Conservation (phyloP, 2,113 vertebrate species). For the Gila orcuttii region DNA sequence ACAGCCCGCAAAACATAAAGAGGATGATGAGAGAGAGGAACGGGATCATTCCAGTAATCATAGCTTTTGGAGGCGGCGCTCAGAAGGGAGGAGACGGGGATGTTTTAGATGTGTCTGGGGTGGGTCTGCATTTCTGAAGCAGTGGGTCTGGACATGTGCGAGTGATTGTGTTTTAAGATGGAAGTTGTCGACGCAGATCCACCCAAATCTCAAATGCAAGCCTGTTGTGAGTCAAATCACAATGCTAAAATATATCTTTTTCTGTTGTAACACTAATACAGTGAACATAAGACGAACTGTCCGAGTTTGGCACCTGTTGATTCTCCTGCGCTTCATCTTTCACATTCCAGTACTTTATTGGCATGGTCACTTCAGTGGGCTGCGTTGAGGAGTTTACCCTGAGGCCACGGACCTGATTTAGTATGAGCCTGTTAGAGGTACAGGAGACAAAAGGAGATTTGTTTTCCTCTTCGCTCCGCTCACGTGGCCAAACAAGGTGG, state of each 20-base stretch:
- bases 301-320: constrained; percentile 23
- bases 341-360: constrained; percentile 11
- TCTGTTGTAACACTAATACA: background rate
- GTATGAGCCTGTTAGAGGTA: constrained; percentile 39
- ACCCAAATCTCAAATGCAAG: background rate
- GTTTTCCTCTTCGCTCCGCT: constrained; percentile 20
- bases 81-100: constrained; percentile 9
- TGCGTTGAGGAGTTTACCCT: constrained; percentile 36
- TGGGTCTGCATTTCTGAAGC: constrained; percentile 42
- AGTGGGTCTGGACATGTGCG: constrained; percentile 51
- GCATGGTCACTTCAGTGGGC: constrained; percentile 22
- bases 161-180: constrained; percentile 29
- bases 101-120: constrained; percentile 14
- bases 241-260: background rate
- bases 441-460: constrained; percentile 53
- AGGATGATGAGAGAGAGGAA: constrained; percentile 8
- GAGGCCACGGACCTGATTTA: constrained; percentile 44
- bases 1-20: background rate
- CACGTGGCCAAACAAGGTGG: constrained; percentile 42
- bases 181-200: constrained; percentile 6
- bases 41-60: constrained; percentile 35
- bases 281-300: background rate
- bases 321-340: background rate
- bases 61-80: background rate
- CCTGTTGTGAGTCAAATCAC: background rate